phyloP scores from a whole-genome alignment of 2,113 vertebrate species.

The Neoarius graeffei region DNA sequence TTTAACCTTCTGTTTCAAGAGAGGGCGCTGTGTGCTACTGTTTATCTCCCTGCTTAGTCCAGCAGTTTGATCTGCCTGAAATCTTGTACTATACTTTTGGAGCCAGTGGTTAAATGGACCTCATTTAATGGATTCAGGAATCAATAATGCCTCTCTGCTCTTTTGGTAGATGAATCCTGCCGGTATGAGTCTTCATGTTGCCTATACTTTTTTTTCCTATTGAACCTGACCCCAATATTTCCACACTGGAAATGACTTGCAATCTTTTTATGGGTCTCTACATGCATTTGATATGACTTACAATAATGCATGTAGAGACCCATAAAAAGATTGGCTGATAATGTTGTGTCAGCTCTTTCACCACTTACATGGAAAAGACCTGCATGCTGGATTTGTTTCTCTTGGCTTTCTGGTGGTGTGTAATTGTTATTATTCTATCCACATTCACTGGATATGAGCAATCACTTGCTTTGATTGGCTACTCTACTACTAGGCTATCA shows the following conservation, averaged over 20 bases:
- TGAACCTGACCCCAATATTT: not conserved
- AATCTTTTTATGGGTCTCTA: too few relatives aligned
- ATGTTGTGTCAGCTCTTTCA: not conserved
- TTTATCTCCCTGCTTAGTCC: not conserved
- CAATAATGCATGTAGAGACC: not conserved
- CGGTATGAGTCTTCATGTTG: not conserved
- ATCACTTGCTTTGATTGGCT: too few relatives aligned
- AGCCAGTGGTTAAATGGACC: constrained; percentile 35
- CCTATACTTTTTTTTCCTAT: not conserved
- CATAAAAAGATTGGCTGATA: not conserved
- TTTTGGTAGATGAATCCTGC: constrained; percentile 26
- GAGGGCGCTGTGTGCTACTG: constrained; percentile 39
- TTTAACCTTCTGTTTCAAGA: constrained; percentile 7
- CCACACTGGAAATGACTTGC: not conserved
- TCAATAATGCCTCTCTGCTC: constrained; percentile 36
- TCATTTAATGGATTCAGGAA: constrained; percentile 32
- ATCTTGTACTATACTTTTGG: constrained; percentile 9
- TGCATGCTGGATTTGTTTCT: not conserved
- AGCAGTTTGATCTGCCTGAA: not conserved
- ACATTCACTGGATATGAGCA: too few relatives aligned
- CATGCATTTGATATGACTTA: too few relatives aligned
- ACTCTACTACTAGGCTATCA: too few relatives aligned
- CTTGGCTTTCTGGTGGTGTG: not conserved
- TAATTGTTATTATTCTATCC: not conserved
- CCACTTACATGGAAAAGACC: not conserved